Evolutionary conservation across 2,888 invertebrate species (phyloP), one percentile per base, ranked within the genome.

Genomic region (Meloe dianella): DNA sequence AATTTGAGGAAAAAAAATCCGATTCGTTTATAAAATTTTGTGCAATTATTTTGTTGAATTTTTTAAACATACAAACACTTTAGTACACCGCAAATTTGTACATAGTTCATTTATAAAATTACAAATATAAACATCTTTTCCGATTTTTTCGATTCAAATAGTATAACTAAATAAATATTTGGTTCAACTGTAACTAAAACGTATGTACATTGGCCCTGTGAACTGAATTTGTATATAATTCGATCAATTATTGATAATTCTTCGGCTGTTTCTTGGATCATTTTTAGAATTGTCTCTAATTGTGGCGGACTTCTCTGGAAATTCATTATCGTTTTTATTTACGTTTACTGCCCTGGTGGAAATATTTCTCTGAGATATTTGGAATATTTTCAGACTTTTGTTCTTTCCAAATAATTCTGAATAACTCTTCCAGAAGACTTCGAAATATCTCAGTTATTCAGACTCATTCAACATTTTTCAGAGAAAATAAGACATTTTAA

Each of bases 71-170:
- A 86, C 84, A 77, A 90, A 89, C 57, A 89, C 78, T 82, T 88
- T 89, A 57, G 86, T 86, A 75, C 89, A 88, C 58, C 88, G 83
- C 61, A 90, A 81, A 77, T 89, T 88, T 10, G 84, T 78, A 71
- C 87, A 86, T 10, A 90, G 79, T 64, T 90, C 90, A 29, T 81
- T 83, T 77, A 91, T 84, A 77, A 91, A 90, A 75, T 87, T 88
- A 62, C 85, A 85, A 24, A 90, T 86, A 71, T 87, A 87, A 0
- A 86, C 84, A 79, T 91, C 91, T 77, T 88, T 89, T 91, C 91
- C 29, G 88, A 87, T 76, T 89, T 90, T 78, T 90, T 90, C 10
- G 84, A 85, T 73, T 90, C 90, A 78, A 89, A 90, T 35, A 89
- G 84, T 9, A 88, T 84, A 8, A 90, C 86, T n/a, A 91, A 77